These are phyloP conservation scores for Sinella curviseta DNA, from an alignment of 1,140 invertebrate genomes.

Conservation along the genomic window DNA sequence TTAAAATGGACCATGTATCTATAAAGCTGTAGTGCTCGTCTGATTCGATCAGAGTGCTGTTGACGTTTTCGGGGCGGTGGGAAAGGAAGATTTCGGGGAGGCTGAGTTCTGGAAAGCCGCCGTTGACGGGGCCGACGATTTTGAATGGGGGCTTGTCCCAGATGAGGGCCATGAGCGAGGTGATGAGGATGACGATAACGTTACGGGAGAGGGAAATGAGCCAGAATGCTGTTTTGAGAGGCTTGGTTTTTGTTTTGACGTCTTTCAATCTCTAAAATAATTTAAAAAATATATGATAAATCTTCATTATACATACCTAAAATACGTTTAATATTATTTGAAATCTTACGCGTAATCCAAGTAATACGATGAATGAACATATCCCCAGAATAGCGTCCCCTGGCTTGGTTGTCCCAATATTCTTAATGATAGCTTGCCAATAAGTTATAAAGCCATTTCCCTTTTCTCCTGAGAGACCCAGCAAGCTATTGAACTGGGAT, in stretches of 20 bases:
- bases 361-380: constrained; percentile 59
- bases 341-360: constrained; percentile 53
- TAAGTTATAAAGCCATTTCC: constrained; percentile 56
- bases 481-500: constrained; percentile 63
- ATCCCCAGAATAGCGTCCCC: constrained; percentile 59
- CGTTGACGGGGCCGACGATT: constrained; percentile 63
- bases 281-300: background rate
- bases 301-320: background rate
- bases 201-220: constrained; percentile 56
- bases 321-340: background rate
- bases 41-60: background rate
- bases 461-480: constrained; percentile 60
- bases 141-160: constrained; percentile 61
- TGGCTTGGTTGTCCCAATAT: constrained; percentile 52
- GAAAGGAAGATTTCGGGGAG: constrained; percentile 62
- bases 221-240: constrained; percentile 46
- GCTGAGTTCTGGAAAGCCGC: constrained; percentile 65
- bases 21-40: constrained; percentile 63
- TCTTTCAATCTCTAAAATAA: constrained; percentile 41
- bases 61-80: background rate
- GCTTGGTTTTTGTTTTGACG: background rate
- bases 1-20: constrained; percentile 70
- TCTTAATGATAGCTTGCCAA: constrained; percentile 55
- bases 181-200: constrained; percentile 59
- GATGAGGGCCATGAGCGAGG: constrained; percentile 64